Evolutionary conservation across 2,888 invertebrate species (phyloP), one percentile per base, ranked within the genome.

Genomic region (Drosophila infuscata): DNA sequence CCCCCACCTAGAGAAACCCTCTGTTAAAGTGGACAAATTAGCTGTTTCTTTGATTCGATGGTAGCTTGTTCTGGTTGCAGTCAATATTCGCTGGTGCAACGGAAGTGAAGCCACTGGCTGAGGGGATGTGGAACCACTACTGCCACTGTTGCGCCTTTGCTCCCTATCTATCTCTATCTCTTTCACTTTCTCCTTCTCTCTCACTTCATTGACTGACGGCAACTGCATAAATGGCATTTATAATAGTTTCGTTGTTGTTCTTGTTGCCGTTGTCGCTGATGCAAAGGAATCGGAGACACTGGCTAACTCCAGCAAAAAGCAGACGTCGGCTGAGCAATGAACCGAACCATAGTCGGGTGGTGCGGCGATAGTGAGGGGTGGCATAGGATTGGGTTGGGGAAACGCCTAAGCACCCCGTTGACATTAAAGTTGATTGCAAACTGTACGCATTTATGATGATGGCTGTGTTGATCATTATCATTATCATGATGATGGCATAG

Each of bases 401-500:
- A 66, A 52, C 53, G 65, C 41, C 67, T 74, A 79, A 80, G 80
- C 78, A 78, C 80, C 80, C 80, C 78, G 75, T 80, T 78, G 81
- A 80, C 83, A 85, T 88, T 88, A 81, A 85, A 86, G 83, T 83
- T 85, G 85, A 85, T 85, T 88, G 88, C 85, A 83, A 85, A 86
- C 88, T 88, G 86, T 85, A 88, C 85, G 88, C 88, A 80, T 88
- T 88, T 86, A 82, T 80, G 78, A 70, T 68, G 69, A 67, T 72
- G 68, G 51, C 54, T 15, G 48, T 51, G 61, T 53, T 68, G 52
- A 64, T 66, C 61, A 72, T 66, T 56, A 72, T 66, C 61, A 65
- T 38, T 12, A 58, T 64, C 38, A 48, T 49, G 52, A 70, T 53
- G 58, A 70, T 66, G 85, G 73, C 70, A 77, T 76, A 73, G 82